Base-by-base conservation (phyloP, 2,113 vertebrate genomes). In the Eleginops maclovinus region DNA sequence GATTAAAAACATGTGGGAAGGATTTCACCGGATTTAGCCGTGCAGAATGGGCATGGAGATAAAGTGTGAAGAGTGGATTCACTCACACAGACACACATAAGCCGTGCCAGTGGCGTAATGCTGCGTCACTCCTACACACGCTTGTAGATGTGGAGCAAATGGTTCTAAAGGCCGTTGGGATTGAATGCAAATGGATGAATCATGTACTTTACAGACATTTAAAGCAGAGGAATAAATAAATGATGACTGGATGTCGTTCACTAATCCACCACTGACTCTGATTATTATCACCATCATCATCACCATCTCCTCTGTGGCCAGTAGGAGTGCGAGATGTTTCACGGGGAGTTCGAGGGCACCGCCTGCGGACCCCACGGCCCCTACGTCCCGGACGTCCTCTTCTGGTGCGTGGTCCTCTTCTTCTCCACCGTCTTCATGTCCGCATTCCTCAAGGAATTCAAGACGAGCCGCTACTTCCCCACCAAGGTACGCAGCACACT, bases 381-480 rank as follows among this genome's bases (percentile, higher is more conserved):
- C 0, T 99, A 97, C 14, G 94, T 98, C 76, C 98, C 98, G 0
- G 98, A 99, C 8, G 98, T 99, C 26, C 95, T 99, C 47, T 99
- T 99, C 93, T 99, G 98, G 98, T 99, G 96, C 10, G 96, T 98
- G 88, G 94, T 99, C 83, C 93, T 99, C 80, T 99, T 99, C 94
- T 99, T 99, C 85, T 96, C 98, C 83, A 99, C 98, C 12, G 98
- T 99, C 21, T 96, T 96, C 0, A 94, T 99, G 87, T 99, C 98
- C 0, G 96, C 96, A 55, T 99, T 98, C 12, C 93, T 99, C 86
- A 99, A 99, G 87, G 98, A 99, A 89, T 99, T 99, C 93, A 99
- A 99, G 94, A 98, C 97, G 0, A 99, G 97, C 83, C 95, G 97
- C 0, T 99, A 99, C 90, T 99, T 99, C 89, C 98, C 98, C 79